Evolutionary conservation across 2,888 invertebrate genomes (phyloP), one percentile per base, ranked within the genome.

Genomic region (Eupithecia subfuscata): DNA sequence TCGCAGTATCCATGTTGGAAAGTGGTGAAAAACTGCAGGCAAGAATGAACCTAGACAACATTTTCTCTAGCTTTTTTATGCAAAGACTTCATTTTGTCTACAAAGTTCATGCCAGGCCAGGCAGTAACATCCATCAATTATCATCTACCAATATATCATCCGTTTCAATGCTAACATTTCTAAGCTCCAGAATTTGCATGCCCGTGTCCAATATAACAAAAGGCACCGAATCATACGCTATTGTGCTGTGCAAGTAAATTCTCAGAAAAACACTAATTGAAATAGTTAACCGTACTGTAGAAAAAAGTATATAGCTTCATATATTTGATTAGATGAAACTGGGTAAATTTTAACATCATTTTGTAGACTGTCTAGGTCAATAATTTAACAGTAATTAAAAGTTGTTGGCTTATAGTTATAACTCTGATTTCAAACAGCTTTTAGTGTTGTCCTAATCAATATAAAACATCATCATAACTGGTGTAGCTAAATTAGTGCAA

Each of bases 211-310:
- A 63, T 60, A 30, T 69, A 64, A 68, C 52, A 8, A 60, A 12
- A 52, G 18, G 74, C 72, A 72, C 72, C 72, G 34, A 12, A 56
- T 73, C 69, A 60, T 70, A 67, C 77, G 74, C 71, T 74, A 74
- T 64, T 60, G 77, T 72, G 77, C 69, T 71, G 64, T 64, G 18
- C 30, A 34, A 64, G 2, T 18, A 18, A 34, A 34, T 34, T 5
- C 25, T 12, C 12, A 22, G 9, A 25, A 56, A 22, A 56, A 56
- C 22, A 56, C 22, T 56, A 4, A 4, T 22, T 56, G 9, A 22
- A 1, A 22, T n/a, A 56, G n/a, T 56, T 11, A 45, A 45, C 18
- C 3, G 16, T 45, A 45, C 52, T 52, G 18, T 56, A 56, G 56
- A 22, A 8, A 48, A 52, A 52, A 52, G 48, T 48, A 48, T 18